Conservation (phyloP, 2,888 invertebrate species). For the Eupelmus urozonus region DNA sequence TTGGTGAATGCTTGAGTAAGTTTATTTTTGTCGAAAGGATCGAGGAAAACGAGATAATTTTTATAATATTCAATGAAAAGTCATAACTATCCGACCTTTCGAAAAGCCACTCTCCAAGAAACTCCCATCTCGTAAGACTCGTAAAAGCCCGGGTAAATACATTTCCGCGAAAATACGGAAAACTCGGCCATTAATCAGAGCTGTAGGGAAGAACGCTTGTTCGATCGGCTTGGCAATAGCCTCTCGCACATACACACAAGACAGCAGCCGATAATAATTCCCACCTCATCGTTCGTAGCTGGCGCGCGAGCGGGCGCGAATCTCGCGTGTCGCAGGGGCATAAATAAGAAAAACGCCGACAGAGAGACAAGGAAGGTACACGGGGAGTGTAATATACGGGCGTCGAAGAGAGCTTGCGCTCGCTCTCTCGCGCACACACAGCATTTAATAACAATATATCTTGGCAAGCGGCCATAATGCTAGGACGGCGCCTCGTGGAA, state of each 20-base stretch:
- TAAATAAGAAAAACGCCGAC: conserved; percentile 61
- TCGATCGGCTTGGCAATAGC: no score
- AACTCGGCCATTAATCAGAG: conserved; percentile 28
- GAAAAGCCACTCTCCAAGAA: no score
- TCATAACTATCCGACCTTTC: no score
- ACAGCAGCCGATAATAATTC: conserved; percentile 40
- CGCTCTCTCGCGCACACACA: conserved; percentile 71
- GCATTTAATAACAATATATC: conserved; percentile 78
- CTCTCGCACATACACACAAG: no score
- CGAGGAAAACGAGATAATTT: neutral
- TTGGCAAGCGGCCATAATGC: conserved; percentile 67
- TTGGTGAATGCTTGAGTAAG: no score
- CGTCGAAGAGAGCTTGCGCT: conserved; percentile 62
- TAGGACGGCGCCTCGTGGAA: conserved; percentile 48
- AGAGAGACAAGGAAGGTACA: conserved; percentile 7
- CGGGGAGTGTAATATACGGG: conserved; percentile 59
- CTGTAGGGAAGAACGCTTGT: no score
- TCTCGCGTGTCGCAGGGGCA: conserved; percentile 64
- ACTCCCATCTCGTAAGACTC: neutral
- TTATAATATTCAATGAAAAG: no score
- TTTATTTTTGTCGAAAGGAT: neutral
- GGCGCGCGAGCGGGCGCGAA: conserved; percentile 22
- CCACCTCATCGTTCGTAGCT: neutral
- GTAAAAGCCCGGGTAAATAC: neutral
- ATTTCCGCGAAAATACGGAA: neutral